Base-by-base conservation (phyloP, 2,797 vertebrate genomes). In the Brotula barbata region DNA sequence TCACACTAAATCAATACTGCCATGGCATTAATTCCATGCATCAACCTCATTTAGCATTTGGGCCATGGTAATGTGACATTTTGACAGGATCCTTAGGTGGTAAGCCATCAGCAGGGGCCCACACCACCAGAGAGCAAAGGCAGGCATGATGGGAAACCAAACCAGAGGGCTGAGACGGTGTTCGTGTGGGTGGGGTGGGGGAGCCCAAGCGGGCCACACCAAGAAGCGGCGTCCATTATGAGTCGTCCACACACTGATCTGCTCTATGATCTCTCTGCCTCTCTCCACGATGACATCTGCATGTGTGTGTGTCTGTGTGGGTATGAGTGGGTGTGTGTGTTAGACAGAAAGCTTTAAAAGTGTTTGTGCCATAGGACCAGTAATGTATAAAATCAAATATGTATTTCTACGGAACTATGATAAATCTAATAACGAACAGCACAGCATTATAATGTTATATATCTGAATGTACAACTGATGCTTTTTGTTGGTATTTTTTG, bases 51-150 rank as follows among this genome's bases (percentile, higher is more conserved):
- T 51, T 68, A 62, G 49, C 42, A 67, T 76, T 75, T 68, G 2
- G 7, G 48, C 59, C 70, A 85, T 82, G 71, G 72, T 85, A 84
- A 82, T 87, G 81, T 83, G 81, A 77, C 82, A 81, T 88, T 86
- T 88, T 61, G 58, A 7, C 22, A 22, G n/a, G 7, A 17, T 19
- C 8, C 22, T 25, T 31, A 43, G 22, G 20, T 25, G 44, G 34
- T 23, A 16, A 57, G 64, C 14, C 11, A 72, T 39, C 65, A 64
- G 16, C 58, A 14, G 25, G 59, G 31, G 28, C 6, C 40, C 72
- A 72, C 56, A 22, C 64, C 62, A 62, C 54, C n/a, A 5, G 73
- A 71, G 63, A 80, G 13, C 1, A 21, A 28, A 56, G 64, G 47
- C 49, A 12, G 68, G 57, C 75, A 75, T 77, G 74, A 51, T 55